Evolutionary conservation across 2,113 vertebrate genomes (phyloP).

Genomic region (Lasiurus borealis): DNA sequence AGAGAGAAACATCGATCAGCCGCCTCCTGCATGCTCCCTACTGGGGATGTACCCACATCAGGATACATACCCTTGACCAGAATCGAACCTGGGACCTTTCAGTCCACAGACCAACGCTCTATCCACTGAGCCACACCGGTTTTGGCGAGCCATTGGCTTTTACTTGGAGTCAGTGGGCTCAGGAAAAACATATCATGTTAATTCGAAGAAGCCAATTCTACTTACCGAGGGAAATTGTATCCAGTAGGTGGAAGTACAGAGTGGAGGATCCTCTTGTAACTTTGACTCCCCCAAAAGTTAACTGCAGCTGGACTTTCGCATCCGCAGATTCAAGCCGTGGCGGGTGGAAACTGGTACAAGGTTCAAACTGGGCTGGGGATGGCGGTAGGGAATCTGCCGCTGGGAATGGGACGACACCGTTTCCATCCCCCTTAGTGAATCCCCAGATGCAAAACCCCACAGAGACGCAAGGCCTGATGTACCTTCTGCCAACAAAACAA

Average conservation of each 20-base stretch:
- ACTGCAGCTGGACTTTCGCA: neutral
- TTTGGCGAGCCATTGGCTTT: neutral
- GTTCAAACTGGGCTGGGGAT: neutral
- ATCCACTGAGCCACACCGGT: no score
- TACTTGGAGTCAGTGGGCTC: neutral
- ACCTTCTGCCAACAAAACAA: neutral
- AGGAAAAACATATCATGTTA: neutral
- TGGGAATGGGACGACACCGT: neutral
- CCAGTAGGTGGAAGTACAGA: neutral
- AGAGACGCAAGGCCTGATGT: neutral
- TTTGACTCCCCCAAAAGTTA: neutral
- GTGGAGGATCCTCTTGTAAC: fast-evolving
- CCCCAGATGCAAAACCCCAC: neutral
- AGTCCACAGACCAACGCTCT: no score
- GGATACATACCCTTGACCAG: no score
- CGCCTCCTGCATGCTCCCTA: no score
- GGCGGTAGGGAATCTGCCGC: neutral
- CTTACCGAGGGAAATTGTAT: neutral
- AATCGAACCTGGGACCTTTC: no score
- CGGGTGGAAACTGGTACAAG: neutral
- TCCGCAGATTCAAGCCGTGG: neutral
- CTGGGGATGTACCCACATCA: no score
- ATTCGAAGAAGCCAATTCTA: neutral
- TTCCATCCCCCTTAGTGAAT: neutral
- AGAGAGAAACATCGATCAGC: no score